phyloP scores from a whole-genome alignment of 2,888 invertebrate genomes.

The Reticulitermes lucifugus region DNA sequence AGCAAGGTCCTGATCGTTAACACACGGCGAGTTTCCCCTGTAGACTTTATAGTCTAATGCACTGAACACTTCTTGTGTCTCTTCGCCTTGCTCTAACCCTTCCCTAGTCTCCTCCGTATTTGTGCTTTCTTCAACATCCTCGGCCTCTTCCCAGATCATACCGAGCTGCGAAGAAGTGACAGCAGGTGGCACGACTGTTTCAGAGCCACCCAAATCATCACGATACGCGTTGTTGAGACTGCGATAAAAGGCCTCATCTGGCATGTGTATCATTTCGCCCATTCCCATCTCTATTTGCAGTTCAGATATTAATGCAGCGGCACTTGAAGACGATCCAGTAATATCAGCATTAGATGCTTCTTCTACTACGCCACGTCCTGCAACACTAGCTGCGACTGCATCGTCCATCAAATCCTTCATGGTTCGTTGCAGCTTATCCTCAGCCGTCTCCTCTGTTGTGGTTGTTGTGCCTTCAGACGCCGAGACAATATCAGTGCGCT shows the following conservation, averaged over 20 bases:
- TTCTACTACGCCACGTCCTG: slow-evolving; percentile 34
- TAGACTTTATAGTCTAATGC: slow-evolving; percentile 84
- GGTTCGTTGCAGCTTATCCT: slow-evolving; percentile 36
- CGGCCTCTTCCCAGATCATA: slow-evolving; percentile 89
- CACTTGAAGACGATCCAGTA: slow-evolving; percentile 39
- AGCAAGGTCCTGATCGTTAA: slow-evolving; percentile 82
- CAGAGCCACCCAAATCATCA: slow-evolving; percentile 76
- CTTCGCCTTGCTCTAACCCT: slow-evolving; percentile 63
- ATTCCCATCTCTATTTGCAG: slow-evolving; percentile 61
- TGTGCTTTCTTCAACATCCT: slow-evolving; percentile 72
- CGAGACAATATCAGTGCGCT: slow-evolving; percentile 58
- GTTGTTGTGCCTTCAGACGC: slow-evolving; percentile 54
- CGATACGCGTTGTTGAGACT: slow-evolving; percentile 89
- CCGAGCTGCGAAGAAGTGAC: slow-evolving; percentile 80
- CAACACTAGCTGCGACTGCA: slow-evolving; percentile 43
- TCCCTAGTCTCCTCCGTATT: slow-evolving; percentile 54
- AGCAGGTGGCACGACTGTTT: slow-evolving; percentile 68
- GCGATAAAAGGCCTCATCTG: slow-evolving; percentile 89
- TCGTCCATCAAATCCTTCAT: slow-evolving; percentile 46
- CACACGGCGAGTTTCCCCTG: slow-evolving; percentile 78
- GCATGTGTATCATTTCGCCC: slow-evolving; percentile 62
- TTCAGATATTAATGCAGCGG: slow-evolving; percentile 58
- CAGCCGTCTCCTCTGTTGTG: slow-evolving; percentile 10
- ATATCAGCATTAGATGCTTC: slow-evolving; percentile 32
- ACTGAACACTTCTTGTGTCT: slow-evolving; percentile 76